These are phyloP conservation scores for Frieseomelitta varia DNA, from an alignment of 1,140 invertebrate species.

Conservation along the genomic window DNA sequence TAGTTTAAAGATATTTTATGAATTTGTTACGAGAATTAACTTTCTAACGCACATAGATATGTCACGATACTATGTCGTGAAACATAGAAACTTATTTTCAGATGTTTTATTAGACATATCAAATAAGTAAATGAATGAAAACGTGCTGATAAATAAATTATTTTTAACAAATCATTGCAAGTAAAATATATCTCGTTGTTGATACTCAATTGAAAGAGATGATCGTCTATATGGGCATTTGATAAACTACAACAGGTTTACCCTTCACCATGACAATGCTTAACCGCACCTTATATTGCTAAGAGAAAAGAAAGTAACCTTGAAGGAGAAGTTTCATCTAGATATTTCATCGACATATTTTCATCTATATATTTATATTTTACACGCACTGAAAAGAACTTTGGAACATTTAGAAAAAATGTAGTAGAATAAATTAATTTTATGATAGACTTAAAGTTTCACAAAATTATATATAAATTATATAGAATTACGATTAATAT, in stretches of 20 bases:
- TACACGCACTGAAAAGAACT: background rate
- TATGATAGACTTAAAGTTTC: no score
- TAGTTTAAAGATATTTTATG: no score
- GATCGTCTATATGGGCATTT: background rate
- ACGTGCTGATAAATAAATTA: background rate
- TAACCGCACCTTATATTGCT: background rate
- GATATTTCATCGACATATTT: background rate
- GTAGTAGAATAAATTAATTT: background rate
- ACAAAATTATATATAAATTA: no score
- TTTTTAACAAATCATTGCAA: background rate
- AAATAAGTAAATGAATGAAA: no score
- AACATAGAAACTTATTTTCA: no score
- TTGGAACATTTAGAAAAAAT: background rate
- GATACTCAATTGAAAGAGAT: background rate
- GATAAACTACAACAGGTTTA: background rate
- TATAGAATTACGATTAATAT: no score
- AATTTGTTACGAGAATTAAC: background rate
- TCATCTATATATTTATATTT: background rate
- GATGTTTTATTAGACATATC: background rate
- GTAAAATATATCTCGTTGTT: background rate
- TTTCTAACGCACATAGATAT: background rate
- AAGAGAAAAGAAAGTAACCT: background rate
- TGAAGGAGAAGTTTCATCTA: background rate
- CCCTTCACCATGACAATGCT: constrained; percentile 5
- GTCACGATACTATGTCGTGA: background rate